Base-by-base conservation (phyloP, 2,888 invertebrate species). In the Priocnemis perturbator region DNA sequence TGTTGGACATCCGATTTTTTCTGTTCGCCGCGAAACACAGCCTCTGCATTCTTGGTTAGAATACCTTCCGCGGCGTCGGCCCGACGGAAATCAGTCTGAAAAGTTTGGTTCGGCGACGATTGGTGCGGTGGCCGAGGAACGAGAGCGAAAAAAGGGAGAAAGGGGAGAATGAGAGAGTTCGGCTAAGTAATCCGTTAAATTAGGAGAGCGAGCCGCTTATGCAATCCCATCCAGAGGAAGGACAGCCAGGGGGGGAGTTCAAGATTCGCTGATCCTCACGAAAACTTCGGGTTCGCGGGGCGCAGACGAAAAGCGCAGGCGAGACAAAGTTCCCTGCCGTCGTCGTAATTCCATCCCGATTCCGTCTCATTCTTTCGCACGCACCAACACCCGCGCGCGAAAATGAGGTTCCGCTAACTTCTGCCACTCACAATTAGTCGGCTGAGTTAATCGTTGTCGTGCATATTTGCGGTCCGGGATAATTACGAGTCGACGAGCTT, bases 171-270 rank as follows among this genome's bases (percentile, higher is more conserved):
- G 50, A 48, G 62, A 48, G 53, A 63, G 55, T 30, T 68, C 52
- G 61, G 53, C 55, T 26, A 56, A 64, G 56, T 64, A 64, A 71
- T 71, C 62, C 71, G 70, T 67, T 66, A 59, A 73, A 73, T 75
- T 45, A 66, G 56, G 45, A 9, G 61, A 37, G 37, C 21, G 52
- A 14, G 55, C 20, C 37, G 64, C 50, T 52, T 21, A 45, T 47
- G 23, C 52, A 45, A 45, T 64, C 63, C 47, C 15, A n/a, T 30
- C 26, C 59, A 17, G 50, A 14, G 3, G 53, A 53, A 53, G 53
- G 23, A 21, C 23, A 21, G 23, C 50, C 50, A 14, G 17, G 9
- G 23, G 20, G 23, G 53, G 20, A 53, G 53, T 50, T 50, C 50
- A 53, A 19, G 53, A 15, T 19, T 15, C 53, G 53, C 15, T 15